A percentile compares a stretch with the other conserved stretches of the same genome.
These are phyloP conservation scores for Silurus asotus DNA, from an alignment of 2,113 vertebrate species.

Conservation along the genomic window DNA sequence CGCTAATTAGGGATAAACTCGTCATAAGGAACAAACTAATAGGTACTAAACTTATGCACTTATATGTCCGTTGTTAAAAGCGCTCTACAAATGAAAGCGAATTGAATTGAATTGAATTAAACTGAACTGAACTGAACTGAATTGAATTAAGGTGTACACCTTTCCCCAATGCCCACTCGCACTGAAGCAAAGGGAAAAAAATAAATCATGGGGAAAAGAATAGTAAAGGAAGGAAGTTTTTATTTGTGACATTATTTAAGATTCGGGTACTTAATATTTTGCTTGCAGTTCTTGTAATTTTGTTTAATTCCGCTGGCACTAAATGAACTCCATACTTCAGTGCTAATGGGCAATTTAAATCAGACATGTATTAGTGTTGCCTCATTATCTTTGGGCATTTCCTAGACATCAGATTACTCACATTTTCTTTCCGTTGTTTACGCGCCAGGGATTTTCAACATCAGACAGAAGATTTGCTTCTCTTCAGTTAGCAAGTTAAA, in stretches of 20 bases:
- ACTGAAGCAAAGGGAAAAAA: neutral
- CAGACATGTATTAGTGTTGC: constrained; percentile 31
- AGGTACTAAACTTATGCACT: too few relatives aligned
- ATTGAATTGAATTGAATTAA: too few relatives aligned
- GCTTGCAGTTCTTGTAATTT: constrained; percentile 2
- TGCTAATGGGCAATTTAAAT: constrained; percentile 14
- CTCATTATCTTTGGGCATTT: constrained; percentile 37
- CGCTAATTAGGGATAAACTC: too few relatives aligned
- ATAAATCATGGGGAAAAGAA: neutral
- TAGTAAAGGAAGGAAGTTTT: neutral
- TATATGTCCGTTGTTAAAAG: too few relatives aligned
- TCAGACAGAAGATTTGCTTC: constrained; percentile 28
- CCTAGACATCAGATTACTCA: constrained; percentile 31
- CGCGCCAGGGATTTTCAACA: neutral
- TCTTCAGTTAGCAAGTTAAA: constrained; percentile 38
- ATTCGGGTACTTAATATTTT: neutral
- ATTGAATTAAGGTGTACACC: neutral
- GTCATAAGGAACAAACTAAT: too few relatives aligned
- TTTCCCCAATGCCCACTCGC: neutral
- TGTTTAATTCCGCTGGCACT: constrained; percentile 8
- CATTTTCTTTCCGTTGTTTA: constrained; percentile 4
- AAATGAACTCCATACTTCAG: constrained; percentile 26
- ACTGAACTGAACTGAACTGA: too few relatives aligned
- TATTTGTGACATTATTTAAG: neutral
- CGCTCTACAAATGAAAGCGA: too few relatives aligned